These are phyloP conservation scores for Brachionus calyciflorus DNA, from an alignment of 1,140 invertebrate genomes.

Conservation along the genomic window DNA sequence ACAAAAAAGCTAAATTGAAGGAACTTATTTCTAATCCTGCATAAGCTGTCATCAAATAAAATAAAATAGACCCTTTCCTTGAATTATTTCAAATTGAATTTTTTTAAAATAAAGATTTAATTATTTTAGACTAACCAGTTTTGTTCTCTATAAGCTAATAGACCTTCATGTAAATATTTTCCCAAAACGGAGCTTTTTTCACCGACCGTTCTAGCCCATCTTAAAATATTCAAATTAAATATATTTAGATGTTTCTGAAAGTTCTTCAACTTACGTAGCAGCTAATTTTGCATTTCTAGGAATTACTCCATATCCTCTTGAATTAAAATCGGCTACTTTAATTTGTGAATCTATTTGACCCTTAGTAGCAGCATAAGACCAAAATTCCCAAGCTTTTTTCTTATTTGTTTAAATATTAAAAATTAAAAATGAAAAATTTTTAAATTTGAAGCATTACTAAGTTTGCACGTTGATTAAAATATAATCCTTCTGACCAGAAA, in stretches of 20 bases:
- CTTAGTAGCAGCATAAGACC: neutral
- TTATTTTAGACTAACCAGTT: neutral
- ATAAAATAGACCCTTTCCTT: neutral
- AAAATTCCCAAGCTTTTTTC: neutral
- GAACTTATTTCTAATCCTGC: neutral
- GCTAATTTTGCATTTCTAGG: neutral
- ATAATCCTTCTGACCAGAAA: neutral
- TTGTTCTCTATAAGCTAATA: neutral
- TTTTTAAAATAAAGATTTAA: too few relatives aligned
- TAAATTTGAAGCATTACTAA: too few relatives aligned
- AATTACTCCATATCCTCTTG: neutral
- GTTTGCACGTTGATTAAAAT: neutral
- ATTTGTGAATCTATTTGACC: conserved; percentile 11
- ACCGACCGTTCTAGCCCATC: neutral
- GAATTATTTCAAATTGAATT: too few relatives aligned
- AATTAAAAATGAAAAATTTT: neutral
- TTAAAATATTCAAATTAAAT: neutral
- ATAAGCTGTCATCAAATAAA: neutral
- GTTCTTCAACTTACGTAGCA: neutral
- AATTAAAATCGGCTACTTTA: neutral
- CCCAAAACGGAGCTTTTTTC: neutral
- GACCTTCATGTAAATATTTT: neutral
- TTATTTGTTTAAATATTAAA: too few relatives aligned
- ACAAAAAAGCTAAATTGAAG: conserved; percentile 15
- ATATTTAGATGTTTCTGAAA: neutral